Evolutionary conservation across 2,113 vertebrate species (phyloP), one percentile per base, ranked within the genome.

Genomic region (Epinephelus fuscoguttatus): DNA sequence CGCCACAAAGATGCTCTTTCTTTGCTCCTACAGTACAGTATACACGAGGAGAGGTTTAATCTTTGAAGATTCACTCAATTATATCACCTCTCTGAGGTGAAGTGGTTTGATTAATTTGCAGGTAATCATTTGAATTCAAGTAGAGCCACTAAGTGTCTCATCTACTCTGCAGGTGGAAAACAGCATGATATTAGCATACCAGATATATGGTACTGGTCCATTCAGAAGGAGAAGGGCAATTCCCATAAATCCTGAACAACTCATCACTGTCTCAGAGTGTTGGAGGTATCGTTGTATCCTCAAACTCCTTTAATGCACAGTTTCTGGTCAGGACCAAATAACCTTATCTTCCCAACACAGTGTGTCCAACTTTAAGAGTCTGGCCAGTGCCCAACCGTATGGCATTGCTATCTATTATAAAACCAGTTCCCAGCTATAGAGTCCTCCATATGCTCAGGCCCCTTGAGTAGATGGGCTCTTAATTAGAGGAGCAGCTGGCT

Each of bases 401-500:
- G 88, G 67, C 75, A 67, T 80, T 55, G 77, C 42, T 75, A 19
- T 79, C 82, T 90, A 85, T 92, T 92, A 73, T 92, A 85, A 88
- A 84, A 91, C 77, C 64, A 84, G 80, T 45, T 81, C 78, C 71
- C 52, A 33, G 84, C 78, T 82, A 91, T 86, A 80, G 84, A 86
- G 87, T 70, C 76, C 79, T 89, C 88, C 92, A 91, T 94, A 94
- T 93, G 94, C 85, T 91, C 85, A 72, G 66, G 80, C 66, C 85
- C 70, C 88, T 88, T 78, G 81, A 87, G 91, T 89, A 73, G 81
- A 91, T 74, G 81, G 86, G 82, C 86, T 90, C 85, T 93, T 94
- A 93, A 94, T 94, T 93, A 94, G 89, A 89, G 83, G 89, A 94
- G 93, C 94, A 94, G 92, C 93, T 94, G 94, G 88, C 80, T 93